Evolutionary conservation across 2,888 invertebrate genomes (phyloP).

Genomic region (Ceramica pisi): DNA sequence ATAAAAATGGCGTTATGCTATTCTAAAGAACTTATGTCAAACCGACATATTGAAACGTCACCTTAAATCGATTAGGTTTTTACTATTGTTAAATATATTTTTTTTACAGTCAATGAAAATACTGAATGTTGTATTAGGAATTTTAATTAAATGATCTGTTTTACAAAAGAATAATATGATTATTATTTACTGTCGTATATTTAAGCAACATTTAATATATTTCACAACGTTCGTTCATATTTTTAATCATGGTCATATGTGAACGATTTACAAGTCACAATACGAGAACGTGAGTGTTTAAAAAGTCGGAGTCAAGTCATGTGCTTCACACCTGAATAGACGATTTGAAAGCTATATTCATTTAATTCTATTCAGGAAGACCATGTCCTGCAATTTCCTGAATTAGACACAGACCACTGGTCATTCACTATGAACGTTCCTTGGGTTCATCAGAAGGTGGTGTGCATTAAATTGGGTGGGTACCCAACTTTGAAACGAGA

Average conservation of each 20-base stretch:
- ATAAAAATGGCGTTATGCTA: too few relatives aligned
- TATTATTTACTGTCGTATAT: neutral
- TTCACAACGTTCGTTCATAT: too few relatives aligned
- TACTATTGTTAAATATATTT: constrained; percentile 2
- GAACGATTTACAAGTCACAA: too few relatives aligned
- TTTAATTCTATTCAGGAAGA: too few relatives aligned
- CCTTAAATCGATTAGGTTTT: neutral
- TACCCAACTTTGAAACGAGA: neutral
- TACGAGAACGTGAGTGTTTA: too few relatives aligned
- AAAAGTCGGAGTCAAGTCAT: too few relatives aligned
- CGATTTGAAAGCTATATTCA: too few relatives aligned
- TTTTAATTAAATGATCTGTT: constrained; percentile 51
- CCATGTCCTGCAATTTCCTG: neutral
- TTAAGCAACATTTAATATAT: neutral
- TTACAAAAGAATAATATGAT: neutral
- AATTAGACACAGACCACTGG: too few relatives aligned
- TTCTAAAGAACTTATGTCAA: too few relatives aligned
- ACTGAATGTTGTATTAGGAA: constrained; percentile 3
- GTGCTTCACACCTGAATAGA: neutral
- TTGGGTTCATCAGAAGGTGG: neutral
- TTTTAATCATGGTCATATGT: too few relatives aligned
- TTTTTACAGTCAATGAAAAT: constrained; percentile 1
- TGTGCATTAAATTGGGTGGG: neutral
- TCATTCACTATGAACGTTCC: too few relatives aligned
- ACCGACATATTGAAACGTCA: too few relatives aligned